Evolutionary conservation across 2,113 vertebrate species (phyloP), one percentile per base, ranked within the genome.

Genomic region (Oenanthe oenanthe): DNA sequence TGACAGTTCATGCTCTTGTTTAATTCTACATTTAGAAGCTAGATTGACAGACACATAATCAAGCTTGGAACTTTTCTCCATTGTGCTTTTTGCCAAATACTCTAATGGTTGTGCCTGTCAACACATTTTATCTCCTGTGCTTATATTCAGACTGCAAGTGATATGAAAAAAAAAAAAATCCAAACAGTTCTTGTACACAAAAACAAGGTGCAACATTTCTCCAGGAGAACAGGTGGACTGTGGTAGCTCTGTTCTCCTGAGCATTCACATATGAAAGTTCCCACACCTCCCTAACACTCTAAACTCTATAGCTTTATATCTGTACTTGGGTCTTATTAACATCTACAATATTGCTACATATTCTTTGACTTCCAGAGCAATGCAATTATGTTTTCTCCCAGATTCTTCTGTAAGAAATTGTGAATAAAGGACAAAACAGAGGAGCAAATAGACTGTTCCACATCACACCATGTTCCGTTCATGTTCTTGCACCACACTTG

Each of bases 51-150:
- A 62, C 29, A 66, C 22, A 62, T 70, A 92, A 94, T 51, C 74
- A 72, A 90, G 63, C 45, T 66, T 57, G 57, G 47, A 94, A 73
- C 84, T 91, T 70, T 76, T 48, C 20, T 91, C 63, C 50, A 70
- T 48, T 77, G 60, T 70, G 38, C 17, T 38, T 70, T 77, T 65
- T 65, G 50, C 73, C 60, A 91, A 95, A 80, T 40, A 38, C 21
- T 80, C 18, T 75, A 48, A 61, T 13, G 32, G 32, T 19, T 70
- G 29, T 32, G 54, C 50, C 67, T 90, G 79, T 18, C 57, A 93
- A 67, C 29, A 58, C 13, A n/a, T 70, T 17, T 2, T 32, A 34
- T 65, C 45, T 83, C 32, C 36, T 2, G 1, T 51, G 29, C 20
- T 66, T 43, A 75, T 17, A 75, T n/a, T 75, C 71, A 85, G 38